Conservation (phyloP, 2,797 vertebrate genomes). For the Silurus aristotelis region DNA sequence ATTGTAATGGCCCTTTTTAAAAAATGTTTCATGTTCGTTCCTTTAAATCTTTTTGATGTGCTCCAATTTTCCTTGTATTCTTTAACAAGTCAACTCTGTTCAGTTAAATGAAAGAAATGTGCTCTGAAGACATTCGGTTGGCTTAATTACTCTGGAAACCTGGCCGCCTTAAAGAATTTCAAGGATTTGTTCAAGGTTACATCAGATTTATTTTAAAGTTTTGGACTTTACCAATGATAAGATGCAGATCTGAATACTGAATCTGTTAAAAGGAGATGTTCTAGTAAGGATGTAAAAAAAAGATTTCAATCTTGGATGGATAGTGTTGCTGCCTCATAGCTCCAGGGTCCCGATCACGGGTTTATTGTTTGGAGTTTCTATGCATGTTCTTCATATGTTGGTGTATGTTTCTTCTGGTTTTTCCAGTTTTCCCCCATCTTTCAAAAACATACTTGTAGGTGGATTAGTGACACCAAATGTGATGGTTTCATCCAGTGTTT, state of each 20-base stretch:
- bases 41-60: not conserved
- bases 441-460: not conserved
- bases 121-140: not conserved
- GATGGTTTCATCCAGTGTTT: not conserved
- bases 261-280: not conserved
- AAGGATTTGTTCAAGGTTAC: not conserved
- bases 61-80: not conserved
- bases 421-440: not conserved
- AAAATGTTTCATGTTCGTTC: not conserved
- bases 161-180: not conserved
- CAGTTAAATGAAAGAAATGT: not conserved
- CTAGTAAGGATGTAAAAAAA: not conserved
- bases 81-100: slow-evolving; percentile 3
- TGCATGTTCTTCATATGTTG: not conserved
- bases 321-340: not conserved
- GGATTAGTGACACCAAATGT: not conserved
- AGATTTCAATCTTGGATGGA: not conserved
- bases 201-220: slow-evolving; percentile 1
- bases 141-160: slow-evolving; percentile 11
- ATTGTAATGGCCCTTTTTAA: too few species aligned
- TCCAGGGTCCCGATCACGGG: not conserved
- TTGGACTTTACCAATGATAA: not conserved
- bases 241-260: not conserved
- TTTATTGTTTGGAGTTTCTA: not conserved
- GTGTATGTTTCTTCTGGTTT: not conserved